A percentile compares a stretch with the other conserved stretches of the same genome.
Evolutionary conservation across 2,888 invertebrate genomes (phyloP).

Genomic region (Drosophila ochracea): DNA sequence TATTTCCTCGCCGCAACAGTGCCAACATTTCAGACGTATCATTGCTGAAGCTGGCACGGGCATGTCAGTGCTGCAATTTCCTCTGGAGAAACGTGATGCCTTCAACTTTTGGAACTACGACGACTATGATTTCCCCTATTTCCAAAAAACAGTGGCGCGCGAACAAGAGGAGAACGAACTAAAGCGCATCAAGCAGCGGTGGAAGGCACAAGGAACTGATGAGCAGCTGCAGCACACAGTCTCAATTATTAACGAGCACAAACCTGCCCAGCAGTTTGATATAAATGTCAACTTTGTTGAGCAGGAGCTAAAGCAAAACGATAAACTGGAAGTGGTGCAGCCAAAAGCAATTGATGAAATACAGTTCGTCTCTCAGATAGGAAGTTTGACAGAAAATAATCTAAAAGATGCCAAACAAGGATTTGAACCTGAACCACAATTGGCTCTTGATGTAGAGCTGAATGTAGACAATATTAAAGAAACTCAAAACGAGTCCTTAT

Average conservation of each 20-base stretch:
- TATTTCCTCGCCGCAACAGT: slow-evolving; percentile 89
- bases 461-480: not conserved
- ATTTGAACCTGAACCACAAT: not conserved
- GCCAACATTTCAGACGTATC: slow-evolving; percentile 87
- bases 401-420: not conserved
- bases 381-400: not conserved
- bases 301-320: not conserved
- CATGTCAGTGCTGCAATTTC: slow-evolving; percentile 86
- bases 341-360: not conserved
- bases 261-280: not conserved
- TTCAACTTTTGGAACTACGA: slow-evolving; percentile 79
- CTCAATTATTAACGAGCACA: not conserved
- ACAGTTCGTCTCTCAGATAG: not conserved
- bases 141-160: slow-evolving; percentile 18
- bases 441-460: not conserved
- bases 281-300: not conserved
- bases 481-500: not conserved
- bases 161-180: slow-evolving; percentile 33
- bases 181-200: slow-evolving; percentile 44
- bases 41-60: slow-evolving; percentile 86
- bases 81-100: slow-evolving; percentile 61
- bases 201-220: slow-evolving; percentile 4
- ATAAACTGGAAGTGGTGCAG: not conserved
- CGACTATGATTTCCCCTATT: slow-evolving; percentile 63
- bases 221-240: not conserved